Evolutionary conservation across 2,113 vertebrate genomes (phyloP).

Genomic region (Sakesphorus luctuosus): DNA sequence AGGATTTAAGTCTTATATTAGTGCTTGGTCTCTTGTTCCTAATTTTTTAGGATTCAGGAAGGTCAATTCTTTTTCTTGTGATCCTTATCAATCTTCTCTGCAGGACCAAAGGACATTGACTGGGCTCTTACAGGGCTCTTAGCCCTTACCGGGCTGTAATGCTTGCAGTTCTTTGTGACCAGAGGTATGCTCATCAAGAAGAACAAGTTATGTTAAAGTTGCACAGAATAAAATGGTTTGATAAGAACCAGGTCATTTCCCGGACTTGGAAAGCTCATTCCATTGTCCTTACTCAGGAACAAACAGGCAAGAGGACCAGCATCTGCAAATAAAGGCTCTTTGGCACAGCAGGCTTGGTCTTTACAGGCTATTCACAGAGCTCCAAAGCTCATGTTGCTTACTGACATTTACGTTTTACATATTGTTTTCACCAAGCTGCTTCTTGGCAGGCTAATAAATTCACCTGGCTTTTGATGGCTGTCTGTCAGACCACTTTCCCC

Average conservation of each 20-base stretch:
- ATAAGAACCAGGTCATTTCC: not conserved
- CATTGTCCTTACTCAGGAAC: not conserved
- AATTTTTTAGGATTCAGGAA: not conserved
- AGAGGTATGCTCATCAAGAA: not conserved
- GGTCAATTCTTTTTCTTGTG: not conserved
- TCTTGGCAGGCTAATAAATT: constrained; percentile 26
- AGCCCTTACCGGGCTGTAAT: not conserved
- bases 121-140: not conserved
- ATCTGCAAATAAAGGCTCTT: constrained; percentile 10
- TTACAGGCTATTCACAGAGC: not conserved
- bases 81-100: not conserved
- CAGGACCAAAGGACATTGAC: not conserved
- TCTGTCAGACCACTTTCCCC: not conserved
- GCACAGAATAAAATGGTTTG: not conserved
- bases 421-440: not conserved
- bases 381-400: not conserved
- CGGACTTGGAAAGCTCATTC: not conserved
- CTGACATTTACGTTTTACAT: not conserved
- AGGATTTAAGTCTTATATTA: not conserved
- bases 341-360: not conserved
- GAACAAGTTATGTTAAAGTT: not conserved
- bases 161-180: not conserved
- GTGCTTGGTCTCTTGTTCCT: not conserved
- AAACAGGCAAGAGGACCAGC: not conserved
- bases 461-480: constrained; percentile 17